Base-by-base conservation (phyloP, 1,140 invertebrate genomes). In the Hylaeus anthracinus region DNA sequence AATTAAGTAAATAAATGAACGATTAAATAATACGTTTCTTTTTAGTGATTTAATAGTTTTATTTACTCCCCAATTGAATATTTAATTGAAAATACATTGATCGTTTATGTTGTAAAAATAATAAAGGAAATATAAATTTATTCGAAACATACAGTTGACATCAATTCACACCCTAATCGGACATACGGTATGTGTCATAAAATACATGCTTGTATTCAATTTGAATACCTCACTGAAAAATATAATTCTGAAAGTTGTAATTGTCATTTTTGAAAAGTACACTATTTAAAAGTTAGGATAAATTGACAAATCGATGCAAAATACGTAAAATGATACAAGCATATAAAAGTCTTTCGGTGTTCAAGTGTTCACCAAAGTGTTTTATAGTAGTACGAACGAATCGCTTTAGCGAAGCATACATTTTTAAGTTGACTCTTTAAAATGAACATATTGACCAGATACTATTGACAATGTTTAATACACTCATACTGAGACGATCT, bases 401-500 rank as follows among this genome's bases (percentile, higher is more conserved):
- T 58, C 55, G 15, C 0, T 0, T 60, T n/a, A 4, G 5, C 9
- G 0, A 15, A 15, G 10, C 8, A 26, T 3, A 45, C 43, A 14
- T 45, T 56, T 56, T 70, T 12, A n/a, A 15, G n/a, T 15, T 58
- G 5, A 14, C 37, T 60, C 1, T 15, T 58, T n/a, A 0, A 58
- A 71, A 71, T 58, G n/a, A 71, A 71, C 4, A 58, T 72, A 26
- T 58, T 43, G 14, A 43, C 41, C 43, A 58, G 10, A 70, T 55
- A 39, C 6, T 51, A 70, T 55, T 15, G 53, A n/a, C 69, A 39
- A 71, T 58, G 39, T 72, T 61, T 41, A 53, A 55, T 26, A 61
- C 61, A 74, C 65, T 55, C 61, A 74, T 64, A 53, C 56, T 58
- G 61, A 65, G 48, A 61, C 26, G 4, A 26, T 58, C 56, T 14